Base-by-base conservation (phyloP, 1,140 invertebrate genomes). In the Psilanteris sp. region DNA sequence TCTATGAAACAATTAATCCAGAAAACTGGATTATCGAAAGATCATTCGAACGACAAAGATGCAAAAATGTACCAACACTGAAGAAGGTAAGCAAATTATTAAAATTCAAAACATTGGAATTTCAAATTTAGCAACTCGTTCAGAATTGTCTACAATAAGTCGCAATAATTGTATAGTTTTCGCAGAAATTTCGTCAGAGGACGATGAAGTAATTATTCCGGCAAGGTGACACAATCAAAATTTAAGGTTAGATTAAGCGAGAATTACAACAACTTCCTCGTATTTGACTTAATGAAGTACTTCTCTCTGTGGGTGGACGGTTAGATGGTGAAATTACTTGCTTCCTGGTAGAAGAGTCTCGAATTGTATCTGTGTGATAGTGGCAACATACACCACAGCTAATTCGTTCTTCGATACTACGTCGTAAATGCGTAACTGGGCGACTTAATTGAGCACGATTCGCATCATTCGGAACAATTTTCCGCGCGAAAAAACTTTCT, bases 341-440 rank as follows among this genome's bases (percentile, higher is more conserved):
- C 82, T 86, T 86, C 83, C 83, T 84, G 83, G 82, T 85, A 83
- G 79, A 84, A 83, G 81, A 82, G 78, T 71, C 81, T 79, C 80
- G 62, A 77, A 77, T 77, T 41, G 64, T 66, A 71, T 78, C 61
- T 48, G 50, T 52, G 43, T 32, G 52, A 54, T 50, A 31, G 20
- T 50, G 54, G 62, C 46, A 27, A 55, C 31, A 31, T 68, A 75
- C 37, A 39, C 43, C 29, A 24, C 64, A 70, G 62, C 55, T 68
- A 70, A 77, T 75, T 77, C 61, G 57, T 79, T 57, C 67, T 36
- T 59, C 55, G 52, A 66, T 55, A 61, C 32, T 44, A 36, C 9
- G 29, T 34, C 20, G 24, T 20, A 54, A 76, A 54, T 6, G 52
- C 46, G 36, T 54, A 20, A 27, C 18, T 46, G 29, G 7, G 26